Evolutionary conservation across 2,888 invertebrate species (phyloP).

Genomic region (Gastracanthus pulcherrimus): DNA sequence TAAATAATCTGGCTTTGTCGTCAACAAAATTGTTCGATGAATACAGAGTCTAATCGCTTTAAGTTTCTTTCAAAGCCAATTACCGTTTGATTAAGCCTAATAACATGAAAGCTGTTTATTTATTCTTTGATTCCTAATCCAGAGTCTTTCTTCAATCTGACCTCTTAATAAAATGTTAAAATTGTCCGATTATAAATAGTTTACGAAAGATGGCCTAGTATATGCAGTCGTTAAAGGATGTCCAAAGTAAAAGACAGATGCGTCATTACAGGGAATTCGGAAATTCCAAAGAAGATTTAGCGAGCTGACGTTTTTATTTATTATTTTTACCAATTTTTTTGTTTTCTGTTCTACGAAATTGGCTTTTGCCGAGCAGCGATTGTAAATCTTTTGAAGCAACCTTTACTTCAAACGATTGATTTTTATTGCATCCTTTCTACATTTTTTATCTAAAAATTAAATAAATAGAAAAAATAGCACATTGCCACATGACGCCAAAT

Average conservation of each 20-base stretch:
- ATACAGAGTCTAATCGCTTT: conserved; percentile 34
- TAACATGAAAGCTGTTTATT: conserved; percentile 28
- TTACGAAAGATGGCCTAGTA: background rate
- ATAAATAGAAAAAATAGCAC: background rate
- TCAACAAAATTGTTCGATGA: conserved; percentile 30
- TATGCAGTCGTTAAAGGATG: background rate
- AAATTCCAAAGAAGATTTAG: background rate
- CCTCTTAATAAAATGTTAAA: background rate
- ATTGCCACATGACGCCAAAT: no score
- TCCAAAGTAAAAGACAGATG: background rate
- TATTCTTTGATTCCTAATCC: conserved; percentile 46
- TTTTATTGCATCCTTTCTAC: background rate
- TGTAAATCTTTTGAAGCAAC: background rate
- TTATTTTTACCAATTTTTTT: background rate
- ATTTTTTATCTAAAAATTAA: background rate
- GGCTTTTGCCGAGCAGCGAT: background rate
- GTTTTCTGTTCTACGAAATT: background rate
- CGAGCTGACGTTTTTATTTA: background rate
- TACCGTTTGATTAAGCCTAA: conserved; percentile 45
- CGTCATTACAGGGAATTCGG: background rate
- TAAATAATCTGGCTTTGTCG: conserved; percentile 48
- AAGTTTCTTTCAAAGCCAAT: conserved; percentile 54
- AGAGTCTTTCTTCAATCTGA: background rate
- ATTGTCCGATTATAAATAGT: no score
- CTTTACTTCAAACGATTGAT: background rate